Conservation (phyloP, 1,140 invertebrate genomes). For the Tetranychus urticae region DNA sequence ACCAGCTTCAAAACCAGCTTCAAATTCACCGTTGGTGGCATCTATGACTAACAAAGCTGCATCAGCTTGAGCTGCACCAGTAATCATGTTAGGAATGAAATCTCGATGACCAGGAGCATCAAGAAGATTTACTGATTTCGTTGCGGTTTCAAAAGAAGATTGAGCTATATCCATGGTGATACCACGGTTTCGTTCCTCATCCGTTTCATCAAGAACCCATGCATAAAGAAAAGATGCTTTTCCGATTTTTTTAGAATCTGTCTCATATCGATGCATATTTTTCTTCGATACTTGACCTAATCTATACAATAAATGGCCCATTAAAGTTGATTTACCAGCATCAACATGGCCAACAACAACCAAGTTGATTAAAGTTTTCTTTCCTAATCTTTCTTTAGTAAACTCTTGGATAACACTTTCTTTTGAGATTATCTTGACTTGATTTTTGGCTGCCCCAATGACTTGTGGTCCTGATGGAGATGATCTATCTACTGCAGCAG, state of each 20-base stretch:
- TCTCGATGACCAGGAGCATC: constrained; percentile 95
- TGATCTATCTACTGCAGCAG: background rate
- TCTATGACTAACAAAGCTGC: constrained; percentile 87
- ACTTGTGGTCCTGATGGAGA: background rate
- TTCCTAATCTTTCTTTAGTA: constrained; percentile 39
- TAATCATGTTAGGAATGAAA: constrained; percentile 99
- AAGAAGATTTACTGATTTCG: constrained; percentile 56
- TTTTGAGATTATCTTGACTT: background rate
- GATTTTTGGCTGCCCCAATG: background rate
- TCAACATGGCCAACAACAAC: constrained; percentile 97
- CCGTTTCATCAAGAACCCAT: constrained; percentile 97
- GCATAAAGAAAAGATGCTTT: constrained; percentile 97
- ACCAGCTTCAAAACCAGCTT: constrained; percentile 89
- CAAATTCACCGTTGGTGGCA: constrained; percentile 81
- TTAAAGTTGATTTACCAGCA: constrained; percentile 92
- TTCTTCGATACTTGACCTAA: constrained; percentile 71
- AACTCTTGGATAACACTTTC: constrained; percentile 26
- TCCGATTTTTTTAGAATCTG: constrained; percentile 87
- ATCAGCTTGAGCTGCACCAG: constrained; percentile 86
- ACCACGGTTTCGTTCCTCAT: constrained; percentile 68
- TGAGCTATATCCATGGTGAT: constrained; percentile 95
- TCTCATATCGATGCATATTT: constrained; percentile 84
- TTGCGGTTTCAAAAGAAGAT: constrained; percentile 71
- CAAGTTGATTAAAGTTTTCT: constrained; percentile 69
- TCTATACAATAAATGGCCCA: constrained; percentile 76